Evolutionary conservation across 2,797 vertebrate genomes (phyloP).

Genomic region (Orestias chungarensis): DNA sequence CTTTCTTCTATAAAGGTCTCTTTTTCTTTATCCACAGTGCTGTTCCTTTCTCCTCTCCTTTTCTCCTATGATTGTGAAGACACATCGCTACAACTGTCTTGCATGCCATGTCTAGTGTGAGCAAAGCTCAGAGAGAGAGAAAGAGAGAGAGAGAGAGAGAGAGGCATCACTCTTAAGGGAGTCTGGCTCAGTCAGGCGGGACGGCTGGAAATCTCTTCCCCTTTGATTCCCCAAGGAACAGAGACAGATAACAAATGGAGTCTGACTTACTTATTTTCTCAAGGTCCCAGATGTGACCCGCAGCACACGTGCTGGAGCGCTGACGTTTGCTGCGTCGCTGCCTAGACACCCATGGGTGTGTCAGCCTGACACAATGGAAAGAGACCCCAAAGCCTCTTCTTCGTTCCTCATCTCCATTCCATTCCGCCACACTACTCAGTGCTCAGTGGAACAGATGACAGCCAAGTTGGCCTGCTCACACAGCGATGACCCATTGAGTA

Average conservation of each 20-base stretch:
- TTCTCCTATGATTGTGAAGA: conserved; percentile 45
- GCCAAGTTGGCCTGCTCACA: conserved; percentile 54
- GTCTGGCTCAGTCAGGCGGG: conserved; percentile 66
- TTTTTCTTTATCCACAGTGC: conserved; percentile 51
- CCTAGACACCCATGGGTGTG: conserved; percentile 43
- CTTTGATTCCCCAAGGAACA: conserved; percentile 68
- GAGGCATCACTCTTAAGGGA: conserved; percentile 71
- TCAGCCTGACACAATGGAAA: conserved; percentile 57
- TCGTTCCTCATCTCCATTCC: conserved; percentile 17
- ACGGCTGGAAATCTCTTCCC: conserved; percentile 66
- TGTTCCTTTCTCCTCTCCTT: conserved; percentile 52
- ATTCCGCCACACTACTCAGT: conserved; percentile 18
- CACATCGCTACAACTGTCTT: conserved; percentile 62
- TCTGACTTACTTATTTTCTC: conserved; percentile 73
- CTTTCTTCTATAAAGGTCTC: conserved; percentile 45
- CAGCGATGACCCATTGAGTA: conserved; percentile 48
- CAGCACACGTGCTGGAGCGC: conserved; percentile 23
- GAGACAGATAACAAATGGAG: conserved; percentile 72
- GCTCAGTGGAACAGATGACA: conserved; percentile 50
- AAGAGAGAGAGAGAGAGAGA: conserved; percentile 49
- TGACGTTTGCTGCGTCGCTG: conserved; percentile 31
- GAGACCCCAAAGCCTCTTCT: not conserved
- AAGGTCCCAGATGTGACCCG: conserved; percentile 66
- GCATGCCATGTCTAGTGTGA: conserved; percentile 64
- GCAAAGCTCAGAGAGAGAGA: conserved; percentile 65